phyloP scores from a whole-genome alignment of 2,888 invertebrate species.

The Prionchulus punctatus region DNA sequence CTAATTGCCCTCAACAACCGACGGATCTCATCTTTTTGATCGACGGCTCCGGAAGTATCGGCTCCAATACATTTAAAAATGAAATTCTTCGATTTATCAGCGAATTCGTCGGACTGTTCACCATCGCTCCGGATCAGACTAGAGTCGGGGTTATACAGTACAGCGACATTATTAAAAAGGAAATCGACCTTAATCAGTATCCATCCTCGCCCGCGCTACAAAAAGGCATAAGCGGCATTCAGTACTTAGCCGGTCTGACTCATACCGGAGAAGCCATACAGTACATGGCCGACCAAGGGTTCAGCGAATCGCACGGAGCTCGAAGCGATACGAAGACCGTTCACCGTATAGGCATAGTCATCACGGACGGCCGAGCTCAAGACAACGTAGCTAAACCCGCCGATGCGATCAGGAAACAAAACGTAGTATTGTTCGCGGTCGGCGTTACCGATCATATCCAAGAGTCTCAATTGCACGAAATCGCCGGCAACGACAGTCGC shows the following conservation, averaged over 20 bases:
- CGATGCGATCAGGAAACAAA: constrained; percentile 17
- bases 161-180: not conserved
- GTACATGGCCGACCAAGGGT: constrained; percentile 24
- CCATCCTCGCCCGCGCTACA: not conserved
- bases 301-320: constrained; percentile 17
- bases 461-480: constrained; percentile 27
- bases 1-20: not conserved
- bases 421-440: constrained; percentile 33
- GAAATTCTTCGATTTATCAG: constrained; percentile 5
- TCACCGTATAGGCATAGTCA: constrained; percentile 33
- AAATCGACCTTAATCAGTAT: constrained; percentile 2
- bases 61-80: not conserved
- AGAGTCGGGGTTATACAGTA: constrained; percentile 3
- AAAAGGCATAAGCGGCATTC: not conserved
- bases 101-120: constrained; percentile 1
- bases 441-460: constrained; percentile 32
- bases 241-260: constrained; percentile 6
- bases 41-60: constrained; percentile 5
- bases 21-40: constrained; percentile 6
- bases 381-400: not conserved
- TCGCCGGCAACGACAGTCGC: constrained; percentile 18
- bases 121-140: constrained; percentile 3
- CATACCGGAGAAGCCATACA: constrained; percentile 14
- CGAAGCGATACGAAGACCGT: constrained; percentile 18
- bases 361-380: constrained; percentile 35